These are phyloP conservation scores for Apostichopus parvimensis DNA, from an alignment of 35 echinoderm and acorn worm species.

Conservation along the genomic window DNA sequence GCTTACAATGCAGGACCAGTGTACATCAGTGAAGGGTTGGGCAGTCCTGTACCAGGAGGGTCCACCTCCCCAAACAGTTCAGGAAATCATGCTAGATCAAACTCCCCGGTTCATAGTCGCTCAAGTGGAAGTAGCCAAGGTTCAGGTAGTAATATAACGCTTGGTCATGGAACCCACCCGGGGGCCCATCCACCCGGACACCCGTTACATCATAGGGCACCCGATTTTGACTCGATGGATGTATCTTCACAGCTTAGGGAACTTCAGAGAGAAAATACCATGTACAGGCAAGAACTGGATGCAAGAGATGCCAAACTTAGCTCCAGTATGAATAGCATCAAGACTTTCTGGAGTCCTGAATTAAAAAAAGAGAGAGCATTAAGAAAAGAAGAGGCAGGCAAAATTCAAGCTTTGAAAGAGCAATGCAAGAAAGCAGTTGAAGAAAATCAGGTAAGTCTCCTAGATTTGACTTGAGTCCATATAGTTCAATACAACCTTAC, in stretches of 20 bases:
- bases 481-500: too few relatives aligned
- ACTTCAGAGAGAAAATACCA: conserved; percentile 87
- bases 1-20: conserved; percentile 93
- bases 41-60: conserved; percentile 71
- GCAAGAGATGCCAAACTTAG: conserved; percentile 87
- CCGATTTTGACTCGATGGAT: conserved; percentile 75
- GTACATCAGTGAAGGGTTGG: conserved; percentile 93
- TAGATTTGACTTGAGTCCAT: too few relatives aligned
- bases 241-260: conserved; percentile 84
- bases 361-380: conserved; percentile 95
- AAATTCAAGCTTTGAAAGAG: conserved; percentile 87
- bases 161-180: conserved; percentile 59
- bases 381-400: conserved; percentile 86
- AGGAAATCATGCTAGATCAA: conserved; percentile 59
- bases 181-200: conserved; percentile 56
- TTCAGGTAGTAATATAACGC: conserved; percentile 32
- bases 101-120: conserved; percentile 80
- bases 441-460: conserved; percentile 90
- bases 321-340: conserved; percentile 99
- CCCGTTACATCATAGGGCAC: conserved; percentile 34
- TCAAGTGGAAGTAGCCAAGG: conserved; percentile 93
- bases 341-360: conserved; percentile 99
- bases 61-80: conserved; percentile 71
- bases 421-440: conserved; percentile 82
- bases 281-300: conserved; percentile 83